phyloP scores from a whole-genome alignment of 2,113 vertebrate species.

The Nerophis ophidion region DNA sequence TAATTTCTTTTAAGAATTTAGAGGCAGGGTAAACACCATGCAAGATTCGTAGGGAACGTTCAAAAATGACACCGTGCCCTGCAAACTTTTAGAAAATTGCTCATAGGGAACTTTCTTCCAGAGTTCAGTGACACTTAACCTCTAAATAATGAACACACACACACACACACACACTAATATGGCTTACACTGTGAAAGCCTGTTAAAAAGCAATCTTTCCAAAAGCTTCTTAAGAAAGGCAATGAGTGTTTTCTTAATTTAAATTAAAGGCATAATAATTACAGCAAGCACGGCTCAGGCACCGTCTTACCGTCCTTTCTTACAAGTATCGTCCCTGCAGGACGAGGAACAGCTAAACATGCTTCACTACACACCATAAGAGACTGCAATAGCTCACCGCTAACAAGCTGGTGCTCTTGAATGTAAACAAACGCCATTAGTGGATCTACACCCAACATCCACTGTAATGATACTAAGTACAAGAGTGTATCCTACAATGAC shows the following conservation, averaged over 20 bases:
- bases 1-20: conserved; percentile 3
- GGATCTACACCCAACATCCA: too few species aligned
- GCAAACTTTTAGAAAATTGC: conserved; percentile 32
- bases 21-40: too few species aligned
- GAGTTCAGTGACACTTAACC: conserved; percentile 22
- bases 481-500: too few species aligned
- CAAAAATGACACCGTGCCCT: neutral
- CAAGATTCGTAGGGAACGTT: neutral
- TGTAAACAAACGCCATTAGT: too few species aligned
- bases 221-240: conserved; percentile 51
- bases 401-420: too few species aligned
- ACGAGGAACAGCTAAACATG: too few species aligned
- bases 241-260: conserved; percentile 35
- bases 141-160: conserved; percentile 31
- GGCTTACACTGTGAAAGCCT: conserved; percentile 39
- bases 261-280: conserved; percentile 25
- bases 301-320: conserved; percentile 5
- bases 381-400: too few species aligned
- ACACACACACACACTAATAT: conserved; percentile 33
- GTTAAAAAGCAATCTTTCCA: conserved; percentile 43
- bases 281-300: conserved; percentile 16
- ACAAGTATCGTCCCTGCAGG: too few species aligned
- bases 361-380: too few species aligned
- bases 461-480: too few species aligned
- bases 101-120: conserved; percentile 36